These are phyloP conservation scores for Disparrhopalites patrizii DNA, from an alignment of 2,888 invertebrate genomes.

Conservation along the genomic window DNA sequence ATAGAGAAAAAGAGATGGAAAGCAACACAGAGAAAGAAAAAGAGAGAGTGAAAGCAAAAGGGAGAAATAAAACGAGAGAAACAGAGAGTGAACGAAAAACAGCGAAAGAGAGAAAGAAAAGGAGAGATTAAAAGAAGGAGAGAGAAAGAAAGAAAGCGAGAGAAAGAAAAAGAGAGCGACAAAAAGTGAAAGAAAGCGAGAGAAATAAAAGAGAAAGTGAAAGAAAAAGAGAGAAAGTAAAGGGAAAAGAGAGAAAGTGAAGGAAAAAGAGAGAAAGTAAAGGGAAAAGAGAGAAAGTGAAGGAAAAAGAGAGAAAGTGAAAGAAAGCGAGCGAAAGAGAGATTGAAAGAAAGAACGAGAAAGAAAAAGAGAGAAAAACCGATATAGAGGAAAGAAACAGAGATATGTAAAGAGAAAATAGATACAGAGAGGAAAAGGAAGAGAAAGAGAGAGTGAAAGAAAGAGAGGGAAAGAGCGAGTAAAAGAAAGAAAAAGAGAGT, in stretches of 20 bases:
- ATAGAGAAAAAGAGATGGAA: conserved; percentile 3
- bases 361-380: not conserved
- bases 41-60: conserved; percentile 9
- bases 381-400: conserved; percentile 10
- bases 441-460: conserved; percentile 11
- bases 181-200: conserved; percentile 5
- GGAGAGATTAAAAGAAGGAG: conserved; percentile 3
- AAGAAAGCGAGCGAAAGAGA: conserved; percentile 9
- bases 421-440: conserved; percentile 4
- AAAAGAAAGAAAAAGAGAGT: conserved; percentile 1
- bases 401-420: not conserved
- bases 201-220: conserved; percentile 4
- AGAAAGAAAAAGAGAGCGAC: conserved; percentile 13
- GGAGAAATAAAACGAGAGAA: conserved; percentile 5
- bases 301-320: conserved; percentile 4
- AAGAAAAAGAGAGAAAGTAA: conserved; percentile 7
- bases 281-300: no score
- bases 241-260: conserved; percentile 13
- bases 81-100: no score
- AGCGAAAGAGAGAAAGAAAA: conserved; percentile 9
- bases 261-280: not conserved
- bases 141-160: conserved; percentile 7
- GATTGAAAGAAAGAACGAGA: conserved; percentile 15
- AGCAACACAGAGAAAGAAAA: conserved; percentile 6
- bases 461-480: conserved; percentile 7